phyloP scores from a whole-genome alignment of 2,888 invertebrate genomes.

The Napeogenes sylphis region DNA sequence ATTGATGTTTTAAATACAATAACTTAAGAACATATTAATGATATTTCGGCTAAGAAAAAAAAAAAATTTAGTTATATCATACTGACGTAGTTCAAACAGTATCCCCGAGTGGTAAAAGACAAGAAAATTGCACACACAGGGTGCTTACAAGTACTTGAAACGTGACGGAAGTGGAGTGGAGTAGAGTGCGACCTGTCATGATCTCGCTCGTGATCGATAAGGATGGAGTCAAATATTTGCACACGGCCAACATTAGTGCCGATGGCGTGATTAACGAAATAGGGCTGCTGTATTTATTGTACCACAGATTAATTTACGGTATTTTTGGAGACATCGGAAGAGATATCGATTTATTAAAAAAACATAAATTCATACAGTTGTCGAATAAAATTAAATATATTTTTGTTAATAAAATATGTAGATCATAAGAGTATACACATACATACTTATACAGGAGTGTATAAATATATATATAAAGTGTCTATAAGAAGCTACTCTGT shows the following conservation, averaged over 20 bases:
- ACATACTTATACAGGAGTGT: no score
- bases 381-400: no score
- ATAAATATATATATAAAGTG: no score
- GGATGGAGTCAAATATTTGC: slow-evolving; percentile 70
- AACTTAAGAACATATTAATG: no score
- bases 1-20: slow-evolving; percentile 27
- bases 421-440: no score
- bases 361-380: background rate
- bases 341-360: no score
- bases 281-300: slow-evolving; percentile 28
- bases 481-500: slow-evolving; percentile 17
- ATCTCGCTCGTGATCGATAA: slow-evolving; percentile 69
- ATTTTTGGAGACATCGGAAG: no score
- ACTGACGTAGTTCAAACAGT: slow-evolving; percentile 1
- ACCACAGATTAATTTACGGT: slow-evolving; percentile 13
- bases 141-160: slow-evolving; percentile 64
- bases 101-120: slow-evolving; percentile 26
- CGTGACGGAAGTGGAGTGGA: slow-evolving; percentile 62
- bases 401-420: no score
- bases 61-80: background rate
- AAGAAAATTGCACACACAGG: slow-evolving; percentile 45
- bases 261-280: slow-evolving; percentile 46
- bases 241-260: slow-evolving; percentile 64
- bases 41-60: no score
- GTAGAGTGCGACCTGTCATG: slow-evolving; percentile 55